Conservation (phyloP, 2,797 vertebrate species). For the Rhyacichthys aspro region DNA sequence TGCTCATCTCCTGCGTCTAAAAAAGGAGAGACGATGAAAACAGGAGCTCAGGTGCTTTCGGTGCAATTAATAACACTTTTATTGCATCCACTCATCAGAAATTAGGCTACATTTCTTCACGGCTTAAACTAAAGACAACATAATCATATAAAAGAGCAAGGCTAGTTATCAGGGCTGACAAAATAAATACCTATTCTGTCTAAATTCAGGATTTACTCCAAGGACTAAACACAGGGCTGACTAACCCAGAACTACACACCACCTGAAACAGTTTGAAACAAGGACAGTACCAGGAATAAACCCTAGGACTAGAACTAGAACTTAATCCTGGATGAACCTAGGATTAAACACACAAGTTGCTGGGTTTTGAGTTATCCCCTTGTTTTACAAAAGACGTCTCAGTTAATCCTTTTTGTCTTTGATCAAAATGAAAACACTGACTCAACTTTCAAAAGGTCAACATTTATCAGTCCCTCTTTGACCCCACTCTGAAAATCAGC, state of each 20-base stretch:
- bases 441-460: constrained; percentile 31
- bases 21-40: neutral
- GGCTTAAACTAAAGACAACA: no score
- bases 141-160: no score
- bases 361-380: neutral
- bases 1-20: neutral
- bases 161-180: no score
- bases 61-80: neutral
- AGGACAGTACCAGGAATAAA: no score
- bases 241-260: no score
- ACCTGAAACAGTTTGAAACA: no score
- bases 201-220: no score
- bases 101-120: neutral
- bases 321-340: no score
- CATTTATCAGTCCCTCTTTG: constrained; percentile 20
- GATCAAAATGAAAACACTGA: neutral
- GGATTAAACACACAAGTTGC: no score
- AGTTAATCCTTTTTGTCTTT: neutral
- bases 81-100: neutral
- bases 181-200: no score
- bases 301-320: no score
- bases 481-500: constrained; percentile 21
- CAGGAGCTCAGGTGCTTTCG: neutral
- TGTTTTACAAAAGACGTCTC: neutral
- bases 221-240: no score